These are phyloP conservation scores for Epiblema foenella DNA, from an alignment of 2,888 invertebrate genomes.

Conservation along the genomic window DNA sequence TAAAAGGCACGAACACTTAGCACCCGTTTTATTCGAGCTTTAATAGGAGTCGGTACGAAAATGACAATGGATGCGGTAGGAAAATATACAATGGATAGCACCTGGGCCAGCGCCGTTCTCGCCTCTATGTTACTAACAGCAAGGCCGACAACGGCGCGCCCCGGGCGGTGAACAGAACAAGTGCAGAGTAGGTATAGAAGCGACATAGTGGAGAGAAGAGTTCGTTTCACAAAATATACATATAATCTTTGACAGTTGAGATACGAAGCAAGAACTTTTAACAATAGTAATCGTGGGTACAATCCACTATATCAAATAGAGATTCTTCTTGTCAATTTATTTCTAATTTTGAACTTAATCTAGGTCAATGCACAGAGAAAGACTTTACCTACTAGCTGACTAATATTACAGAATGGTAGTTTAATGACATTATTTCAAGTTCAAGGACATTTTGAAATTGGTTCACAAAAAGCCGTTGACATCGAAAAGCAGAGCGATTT, in stretches of 20 bases:
- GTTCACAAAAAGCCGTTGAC: no score
- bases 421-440: no score
- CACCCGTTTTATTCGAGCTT: conserved; percentile 39
- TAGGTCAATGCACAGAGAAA: conserved; percentile 18
- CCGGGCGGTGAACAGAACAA: neutral
- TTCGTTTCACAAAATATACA: neutral
- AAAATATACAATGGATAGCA: conserved; percentile 25
- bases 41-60: conserved; percentile 25
- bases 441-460: no score
- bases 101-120: neutral
- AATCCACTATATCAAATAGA: conserved; percentile 32
- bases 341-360: conserved; percentile 37
- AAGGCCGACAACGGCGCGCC: neutral
- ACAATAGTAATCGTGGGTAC: neutral
- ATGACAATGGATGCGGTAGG: conserved; percentile 20
- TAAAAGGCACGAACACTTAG: conserved; percentile 46
- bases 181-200: conserved; percentile 15
- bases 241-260: neutral
- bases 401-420: no score
- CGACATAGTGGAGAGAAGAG: neutral
- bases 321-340: conserved; percentile 24
- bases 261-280: conserved; percentile 27
- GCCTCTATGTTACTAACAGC: neutral
- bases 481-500: no score
- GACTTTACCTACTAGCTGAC: conserved; percentile 28